A percentile compares a stretch with the other conserved stretches of the same genome.
Conservation (phyloP, 2,113 vertebrate species). For the Sorex araneus region DNA sequence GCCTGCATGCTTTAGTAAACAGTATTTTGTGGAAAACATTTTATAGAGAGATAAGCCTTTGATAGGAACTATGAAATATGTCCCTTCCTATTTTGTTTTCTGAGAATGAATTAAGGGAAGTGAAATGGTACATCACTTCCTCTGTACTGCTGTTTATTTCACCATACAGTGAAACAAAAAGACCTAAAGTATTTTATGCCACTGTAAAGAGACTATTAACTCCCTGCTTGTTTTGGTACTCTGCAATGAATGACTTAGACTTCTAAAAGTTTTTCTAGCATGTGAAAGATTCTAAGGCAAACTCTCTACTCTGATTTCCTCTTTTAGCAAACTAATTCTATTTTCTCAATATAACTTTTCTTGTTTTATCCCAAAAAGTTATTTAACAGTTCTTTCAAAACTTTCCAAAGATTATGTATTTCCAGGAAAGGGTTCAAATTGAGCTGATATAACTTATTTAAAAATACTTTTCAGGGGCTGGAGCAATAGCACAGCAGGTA, state of each 20-base stretch:
- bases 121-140: constrained; percentile 20
- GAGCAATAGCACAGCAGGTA: too few relatives aligned
- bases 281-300: constrained; percentile 47
- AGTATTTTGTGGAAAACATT: constrained; percentile 56
- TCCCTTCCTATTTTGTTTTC: constrained; percentile 38
- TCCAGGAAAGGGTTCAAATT: constrained; percentile 21
- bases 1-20: not conserved
- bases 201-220: constrained; percentile 37
- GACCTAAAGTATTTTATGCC: constrained; percentile 22
- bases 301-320: constrained; percentile 13
- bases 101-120: constrained; percentile 55
- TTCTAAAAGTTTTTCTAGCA: constrained; percentile 50
- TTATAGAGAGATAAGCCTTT: constrained; percentile 27
- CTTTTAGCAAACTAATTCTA: constrained; percentile 27
- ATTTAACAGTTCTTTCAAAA: constrained; percentile 51
- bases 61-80: not conserved
- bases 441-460: constrained; percentile 49
- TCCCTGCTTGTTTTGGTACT: constrained; percentile 9
- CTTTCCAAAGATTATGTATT: constrained; percentile 52
- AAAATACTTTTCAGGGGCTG: not conserved
- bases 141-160: constrained; percentile 56
- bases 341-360: constrained; percentile 46
- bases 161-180: constrained; percentile 38
- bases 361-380: too few relatives aligned
- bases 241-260: not conserved